Conservation (phyloP, 2,888 invertebrate species). For the Eupithecia subumbrata region DNA sequence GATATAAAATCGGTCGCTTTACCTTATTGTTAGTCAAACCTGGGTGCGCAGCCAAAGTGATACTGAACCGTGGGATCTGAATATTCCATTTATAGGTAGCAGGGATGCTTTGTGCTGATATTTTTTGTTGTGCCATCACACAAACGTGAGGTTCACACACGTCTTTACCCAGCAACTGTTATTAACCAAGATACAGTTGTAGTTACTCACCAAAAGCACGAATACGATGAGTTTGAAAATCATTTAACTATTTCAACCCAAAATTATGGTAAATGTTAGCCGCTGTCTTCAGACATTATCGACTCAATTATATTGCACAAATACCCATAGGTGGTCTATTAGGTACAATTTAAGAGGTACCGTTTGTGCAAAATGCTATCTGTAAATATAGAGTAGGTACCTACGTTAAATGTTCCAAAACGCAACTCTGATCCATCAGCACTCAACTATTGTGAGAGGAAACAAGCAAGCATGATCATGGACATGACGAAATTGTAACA, state of each 20-base stretch:
- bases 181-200: constrained; percentile 63
- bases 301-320: constrained; percentile 64
- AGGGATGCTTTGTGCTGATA: constrained; percentile 70
- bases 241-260: constrained; percentile 66
- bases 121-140: constrained; percentile 77
- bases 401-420: background rate
- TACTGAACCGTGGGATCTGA: constrained; percentile 73
- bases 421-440: constrained; percentile 7
- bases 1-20: background rate
- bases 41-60: constrained; percentile 63
- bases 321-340: constrained; percentile 55
- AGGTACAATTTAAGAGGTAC: constrained; percentile 35
- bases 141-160: constrained; percentile 74
- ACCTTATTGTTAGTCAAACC: constrained; percentile 51
- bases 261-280: constrained; percentile 70
- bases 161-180: constrained; percentile 61
- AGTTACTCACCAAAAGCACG: constrained; percentile 60
- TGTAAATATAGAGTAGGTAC: constrained; percentile 18
- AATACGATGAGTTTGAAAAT: constrained; percentile 58
- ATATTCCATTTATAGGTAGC: constrained; percentile 78
- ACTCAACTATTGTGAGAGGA: constrained; percentile 12
- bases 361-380: constrained; percentile 31
- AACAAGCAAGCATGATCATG: background rate
- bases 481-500: background rate
- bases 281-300: constrained; percentile 57